These are phyloP conservation scores for Cheirogaleus medius DNA, from an alignment of 2,113 vertebrate species.

Conservation along the genomic window DNA sequence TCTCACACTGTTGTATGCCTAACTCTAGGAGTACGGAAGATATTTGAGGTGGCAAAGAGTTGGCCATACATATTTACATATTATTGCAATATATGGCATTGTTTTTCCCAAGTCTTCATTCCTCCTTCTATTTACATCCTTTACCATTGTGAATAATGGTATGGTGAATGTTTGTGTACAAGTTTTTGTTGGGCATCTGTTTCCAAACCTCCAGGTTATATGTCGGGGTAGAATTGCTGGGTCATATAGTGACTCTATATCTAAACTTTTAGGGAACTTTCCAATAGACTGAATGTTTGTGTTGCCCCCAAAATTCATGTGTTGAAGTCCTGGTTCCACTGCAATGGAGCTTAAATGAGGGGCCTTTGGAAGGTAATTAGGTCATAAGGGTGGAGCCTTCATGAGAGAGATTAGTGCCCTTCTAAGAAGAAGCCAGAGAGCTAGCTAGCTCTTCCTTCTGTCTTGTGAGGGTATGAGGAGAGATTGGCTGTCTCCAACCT, in stretches of 20 bases:
- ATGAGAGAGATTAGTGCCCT: not conserved
- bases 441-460: not conserved
- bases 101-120: not conserved
- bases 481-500: not conserved
- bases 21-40: not conserved
- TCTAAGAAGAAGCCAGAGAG: not conserved
- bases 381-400: not conserved
- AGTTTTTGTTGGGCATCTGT: not conserved
- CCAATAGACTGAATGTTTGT: not conserved
- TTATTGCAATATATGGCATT: not conserved
- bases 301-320: not conserved
- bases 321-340: not conserved
- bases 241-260: not conserved
- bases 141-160: not conserved
- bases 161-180: not conserved
- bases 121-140: fast-evolving
- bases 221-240: not conserved
- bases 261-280: not conserved
- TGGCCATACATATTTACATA: not conserved
- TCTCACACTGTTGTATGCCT: not conserved
- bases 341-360: not conserved
- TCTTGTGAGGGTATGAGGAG: not conserved
- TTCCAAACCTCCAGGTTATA: not conserved
- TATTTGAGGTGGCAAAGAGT: not conserved
- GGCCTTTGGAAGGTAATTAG: not conserved